Base-by-base conservation (phyloP, 2,888 invertebrate genomes). In the Rhyacophila evoluta region DNA sequence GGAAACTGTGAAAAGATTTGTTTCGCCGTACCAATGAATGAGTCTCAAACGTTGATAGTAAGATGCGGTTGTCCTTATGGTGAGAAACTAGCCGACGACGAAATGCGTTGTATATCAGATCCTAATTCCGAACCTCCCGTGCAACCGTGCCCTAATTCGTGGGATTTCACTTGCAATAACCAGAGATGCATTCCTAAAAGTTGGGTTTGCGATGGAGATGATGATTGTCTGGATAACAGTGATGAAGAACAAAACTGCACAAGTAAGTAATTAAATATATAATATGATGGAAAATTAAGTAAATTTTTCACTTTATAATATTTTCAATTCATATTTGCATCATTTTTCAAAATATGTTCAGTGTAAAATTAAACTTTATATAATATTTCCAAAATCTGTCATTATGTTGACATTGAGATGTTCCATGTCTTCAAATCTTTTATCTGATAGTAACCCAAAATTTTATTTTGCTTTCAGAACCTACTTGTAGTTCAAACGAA, bases 191-290 rank as follows among this genome's bases (percentile, higher is more conserved):
- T 98, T 74, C 97, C 97, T 0, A 96, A 96, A 85, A 95, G 95
- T 6, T 98, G 98, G 98, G 94, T 97, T 1, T 98, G 98, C 86
- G 98, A 98, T 85, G 98, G 97, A 0, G 98, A 98, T 84, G 96
- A 98, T 85, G 98, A 98, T 85, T 98, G 98, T 84, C 88, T 98
- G 84, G 98, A 98, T 85, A 96, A 97, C 87, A 97, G 97, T 77
- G 98, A 98, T 85, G 98, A 98, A 86, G 94, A 95, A 87, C 96
- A 96, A 85, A 97, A 98, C 84, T 98, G 98, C 86, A 97, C 97
- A 75, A 96, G 95, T 95, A 86, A 92, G 93, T 33, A n/a, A n/a
- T n/a, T n/a, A n/a, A n/a, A n/a, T n/a, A n/a, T n/a, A n/a, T n/a
- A n/a, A n/a, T n/a, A n/a, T n/a, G n/a, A n/a, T n/a, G n/a, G n/a